Evolutionary conservation across 37 sponge, comb jelly and placozoan genomes (phyloP).

Genomic region (Hormiphora californensis): DNA sequence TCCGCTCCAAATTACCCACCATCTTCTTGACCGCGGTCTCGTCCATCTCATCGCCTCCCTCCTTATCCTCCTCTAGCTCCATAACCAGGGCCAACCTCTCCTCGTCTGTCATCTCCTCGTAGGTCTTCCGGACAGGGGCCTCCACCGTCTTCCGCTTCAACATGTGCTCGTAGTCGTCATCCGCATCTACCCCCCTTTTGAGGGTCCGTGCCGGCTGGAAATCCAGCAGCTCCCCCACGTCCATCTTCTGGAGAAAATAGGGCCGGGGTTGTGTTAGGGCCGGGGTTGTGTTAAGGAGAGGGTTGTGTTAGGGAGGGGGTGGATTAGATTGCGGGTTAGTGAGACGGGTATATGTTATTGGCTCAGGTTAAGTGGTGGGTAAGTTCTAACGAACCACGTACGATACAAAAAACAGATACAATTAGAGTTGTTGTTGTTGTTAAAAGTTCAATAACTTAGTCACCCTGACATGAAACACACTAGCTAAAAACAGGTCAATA

Average conservation of each 20-base stretch:
- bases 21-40: slow-evolving; percentile 71
- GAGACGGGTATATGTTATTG: too few species aligned
- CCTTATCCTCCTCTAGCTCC: slow-evolving; percentile 69
- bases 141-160: slow-evolving; percentile 11
- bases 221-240: slow-evolving; percentile 20
- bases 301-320: too few species aligned
- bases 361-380: too few species aligned
- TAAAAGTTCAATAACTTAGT: too few species aligned
- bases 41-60: slow-evolving; percentile 60
- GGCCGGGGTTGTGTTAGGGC: too few species aligned
- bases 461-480: too few species aligned
- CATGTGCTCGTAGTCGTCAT: slow-evolving; percentile 37
- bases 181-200: slow-evolving; percentile 6
- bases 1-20: slow-evolving; percentile 86
- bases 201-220: slow-evolving; percentile 32
- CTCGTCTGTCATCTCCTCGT: slow-evolving; percentile 63
- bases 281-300: too few species aligned
- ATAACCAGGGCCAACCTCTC: slow-evolving; percentile 68
- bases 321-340: too few species aligned
- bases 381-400: too few species aligned
- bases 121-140: slow-evolving; percentile 6
- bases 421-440: too few species aligned
- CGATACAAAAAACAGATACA: too few species aligned
- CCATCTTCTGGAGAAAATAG: slow-evolving; percentile 15
- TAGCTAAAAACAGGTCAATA: too few species aligned